phyloP scores from a whole-genome alignment of 2,797 vertebrate species.

The Tinamus major region DNA sequence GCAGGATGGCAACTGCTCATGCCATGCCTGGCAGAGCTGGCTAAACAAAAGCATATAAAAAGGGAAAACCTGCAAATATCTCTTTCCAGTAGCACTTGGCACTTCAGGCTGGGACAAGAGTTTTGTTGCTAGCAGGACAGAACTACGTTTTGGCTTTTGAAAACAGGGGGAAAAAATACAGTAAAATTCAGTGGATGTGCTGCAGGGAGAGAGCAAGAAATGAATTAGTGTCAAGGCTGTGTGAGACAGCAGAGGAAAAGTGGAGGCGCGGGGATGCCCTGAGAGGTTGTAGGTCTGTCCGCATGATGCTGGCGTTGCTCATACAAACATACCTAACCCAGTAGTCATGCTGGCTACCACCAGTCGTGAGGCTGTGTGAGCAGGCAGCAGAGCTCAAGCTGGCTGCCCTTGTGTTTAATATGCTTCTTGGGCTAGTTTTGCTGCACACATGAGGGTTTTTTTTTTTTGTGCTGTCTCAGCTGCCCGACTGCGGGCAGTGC shows the following conservation, averaged over 20 bases:
- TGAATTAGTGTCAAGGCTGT: accelerated
- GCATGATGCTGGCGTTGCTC: neutral
- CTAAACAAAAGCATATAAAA: neutral
- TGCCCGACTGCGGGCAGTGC: neutral
- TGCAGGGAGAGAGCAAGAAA: neutral
- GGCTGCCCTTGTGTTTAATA: slow-evolving; percentile 26
- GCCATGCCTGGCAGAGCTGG: neutral
- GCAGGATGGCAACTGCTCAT: neutral
- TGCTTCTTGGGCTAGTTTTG: slow-evolving; percentile 51
- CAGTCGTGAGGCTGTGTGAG: neutral
- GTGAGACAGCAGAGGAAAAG: neutral
- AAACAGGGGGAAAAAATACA: neutral
- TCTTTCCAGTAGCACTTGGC: neutral
- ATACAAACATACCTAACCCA: neutral
- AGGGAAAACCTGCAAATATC: neutral
- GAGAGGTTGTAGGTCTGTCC: neutral
- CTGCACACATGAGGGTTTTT: slow-evolving; percentile 28
- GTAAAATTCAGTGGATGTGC: neutral
- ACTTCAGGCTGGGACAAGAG: neutral
- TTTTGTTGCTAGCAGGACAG: neutral
- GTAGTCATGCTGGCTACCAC: slow-evolving; percentile 24
- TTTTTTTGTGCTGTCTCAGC: slow-evolving; percentile 68
- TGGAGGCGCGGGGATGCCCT: accelerated
- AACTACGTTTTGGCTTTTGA: neutral
- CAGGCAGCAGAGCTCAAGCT: neutral